phyloP scores from a whole-genome alignment of 2,888 invertebrate genomes.

The Calameuta pallipes region DNA sequence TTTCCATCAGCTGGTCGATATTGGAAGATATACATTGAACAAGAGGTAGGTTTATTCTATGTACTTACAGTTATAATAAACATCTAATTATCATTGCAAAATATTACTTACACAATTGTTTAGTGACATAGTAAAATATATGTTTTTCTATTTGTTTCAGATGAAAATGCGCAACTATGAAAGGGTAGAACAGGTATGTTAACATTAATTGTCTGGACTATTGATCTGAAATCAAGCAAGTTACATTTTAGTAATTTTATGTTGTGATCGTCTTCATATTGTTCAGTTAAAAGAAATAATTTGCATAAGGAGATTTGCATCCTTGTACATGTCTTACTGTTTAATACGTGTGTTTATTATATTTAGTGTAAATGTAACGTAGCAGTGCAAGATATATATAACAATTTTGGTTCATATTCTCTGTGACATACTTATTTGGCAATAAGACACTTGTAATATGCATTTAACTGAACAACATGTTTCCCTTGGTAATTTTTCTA shows the following conservation, averaged over 20 bases:
- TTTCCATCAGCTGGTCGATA: conserved; percentile 97
- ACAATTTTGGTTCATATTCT: neutral
- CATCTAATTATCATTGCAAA: neutral
- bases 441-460: conserved; percentile 1
- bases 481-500: conserved; percentile 18
- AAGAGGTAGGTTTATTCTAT: conserved; percentile 76
- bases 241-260: conserved; percentile 31
- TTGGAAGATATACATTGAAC: conserved; percentile 99
- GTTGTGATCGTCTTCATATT: conserved; percentile 29
- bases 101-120: neutral
- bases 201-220: conserved; percentile 43
- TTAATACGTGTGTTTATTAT: neutral
- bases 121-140: neutral
- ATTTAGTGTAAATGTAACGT: neutral
- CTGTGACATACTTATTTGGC: neutral
- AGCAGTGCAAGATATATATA: neutral
- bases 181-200: conserved; percentile 96
- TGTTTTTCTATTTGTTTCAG: conserved; percentile 72
- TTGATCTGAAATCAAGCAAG: conserved; percentile 41
- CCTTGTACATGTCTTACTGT: neutral
- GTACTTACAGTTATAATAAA: neutral
- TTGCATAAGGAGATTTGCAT: neutral
- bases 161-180: conserved; percentile 98
- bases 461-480: conserved; percentile 44
- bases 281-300: conserved; percentile 34